A percentile compares a stretch with the other conserved stretches of the same genome.
Conservation (phyloP, 2,113 vertebrate species). For the Aegithalos caudatus region DNA sequence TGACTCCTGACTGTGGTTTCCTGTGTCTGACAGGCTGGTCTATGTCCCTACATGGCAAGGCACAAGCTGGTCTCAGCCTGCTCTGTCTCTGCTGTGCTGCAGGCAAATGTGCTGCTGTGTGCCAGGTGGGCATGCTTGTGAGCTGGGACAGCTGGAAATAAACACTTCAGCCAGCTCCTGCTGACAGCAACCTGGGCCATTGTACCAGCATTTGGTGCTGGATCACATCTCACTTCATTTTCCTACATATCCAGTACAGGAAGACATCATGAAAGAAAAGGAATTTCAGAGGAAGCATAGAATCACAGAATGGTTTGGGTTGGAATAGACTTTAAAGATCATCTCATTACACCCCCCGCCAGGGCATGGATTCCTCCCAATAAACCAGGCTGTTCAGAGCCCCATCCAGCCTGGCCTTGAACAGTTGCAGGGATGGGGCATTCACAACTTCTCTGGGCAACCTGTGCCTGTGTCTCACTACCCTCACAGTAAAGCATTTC, state of each 20-base stretch:
- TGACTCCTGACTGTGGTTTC: not conserved
- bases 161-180: not conserved
- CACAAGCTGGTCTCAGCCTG: not conserved
- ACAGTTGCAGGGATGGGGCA: not conserved
- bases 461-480: not conserved
- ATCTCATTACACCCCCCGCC: accelerated
- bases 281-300: not conserved
- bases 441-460: not conserved
- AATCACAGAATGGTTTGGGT: not conserved
- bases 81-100: not conserved
- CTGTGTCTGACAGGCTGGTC: not conserved
- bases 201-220: not conserved
- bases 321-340: not conserved
- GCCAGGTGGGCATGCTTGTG: not conserved
- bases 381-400: not conserved
- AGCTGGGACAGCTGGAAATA: not conserved
- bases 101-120: not conserved
- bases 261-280: not conserved
- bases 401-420: not conserved
- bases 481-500: not conserved
- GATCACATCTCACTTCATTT: not conserved
- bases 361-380: not conserved
- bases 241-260: no score
- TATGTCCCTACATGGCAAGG: not conserved
- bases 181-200: not conserved